Evolutionary conservation across 2,113 vertebrate species (phyloP).

Genomic region (Syngnathus typhle): DNA sequence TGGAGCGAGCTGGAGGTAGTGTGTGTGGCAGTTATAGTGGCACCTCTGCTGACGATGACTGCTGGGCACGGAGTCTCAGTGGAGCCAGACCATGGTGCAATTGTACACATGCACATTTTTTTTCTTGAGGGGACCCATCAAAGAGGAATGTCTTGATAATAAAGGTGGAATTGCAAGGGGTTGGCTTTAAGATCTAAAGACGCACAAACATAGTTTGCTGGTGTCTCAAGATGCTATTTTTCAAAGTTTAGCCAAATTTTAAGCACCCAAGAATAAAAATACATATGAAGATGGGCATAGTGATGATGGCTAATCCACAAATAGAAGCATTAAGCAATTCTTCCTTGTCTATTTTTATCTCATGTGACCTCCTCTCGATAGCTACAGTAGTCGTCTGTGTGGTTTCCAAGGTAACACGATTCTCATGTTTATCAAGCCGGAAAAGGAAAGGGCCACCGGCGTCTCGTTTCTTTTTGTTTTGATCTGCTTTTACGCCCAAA

Average conservation of each 20-base stretch:
- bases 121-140: neutral
- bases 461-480: conserved; percentile 5
- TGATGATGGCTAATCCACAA: neutral
- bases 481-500: neutral
- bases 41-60: conserved; percentile 73
- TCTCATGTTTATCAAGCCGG: conserved; percentile 37
- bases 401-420: conserved; percentile 43
- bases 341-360: conserved; percentile 3
- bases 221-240: too few relatives aligned
- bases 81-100: conserved; percentile 39
- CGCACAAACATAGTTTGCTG: too few relatives aligned
- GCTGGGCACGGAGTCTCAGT: conserved; percentile 73
- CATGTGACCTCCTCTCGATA: conserved; percentile 15
- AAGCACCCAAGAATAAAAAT: neutral
- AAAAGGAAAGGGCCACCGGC: neutral
- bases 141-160: neutral
- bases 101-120: conserved; percentile 1
- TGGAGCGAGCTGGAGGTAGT: conserved; percentile 70
- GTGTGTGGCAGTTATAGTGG: conserved; percentile 55
- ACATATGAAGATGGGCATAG: neutral
- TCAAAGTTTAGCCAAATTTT: neutral
- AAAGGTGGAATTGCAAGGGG: neutral
- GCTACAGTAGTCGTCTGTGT: conserved; percentile 22
- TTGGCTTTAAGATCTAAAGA: too few relatives aligned
- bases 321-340: neutral